Evolutionary conservation across 1,140 invertebrate species (phyloP).

Genomic region (Bombus polaris): DNA sequence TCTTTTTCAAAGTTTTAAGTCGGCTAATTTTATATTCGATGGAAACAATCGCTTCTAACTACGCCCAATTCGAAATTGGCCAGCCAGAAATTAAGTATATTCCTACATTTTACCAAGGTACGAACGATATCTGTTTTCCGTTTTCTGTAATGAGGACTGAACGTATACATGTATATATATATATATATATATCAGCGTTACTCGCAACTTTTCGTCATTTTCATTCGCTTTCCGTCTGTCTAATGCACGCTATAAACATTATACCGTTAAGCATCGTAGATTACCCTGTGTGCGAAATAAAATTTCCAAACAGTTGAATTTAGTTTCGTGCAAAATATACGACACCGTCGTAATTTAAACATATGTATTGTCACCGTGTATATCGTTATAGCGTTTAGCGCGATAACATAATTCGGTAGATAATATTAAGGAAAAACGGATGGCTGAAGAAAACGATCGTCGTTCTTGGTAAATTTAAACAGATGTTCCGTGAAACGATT

Average conservation of each 20-base stretch:
- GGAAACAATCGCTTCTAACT: no score
- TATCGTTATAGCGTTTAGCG: not conserved
- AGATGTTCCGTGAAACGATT: conserved; percentile 10
- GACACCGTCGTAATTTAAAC: not conserved
- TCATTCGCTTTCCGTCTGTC: not conserved
- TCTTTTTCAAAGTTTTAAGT: no score
- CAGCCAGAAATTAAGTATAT: no score
- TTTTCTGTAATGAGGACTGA: accelerated
- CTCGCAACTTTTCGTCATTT: not conserved
- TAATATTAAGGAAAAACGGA: conserved; percentile 2
- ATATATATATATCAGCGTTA: not conserved
- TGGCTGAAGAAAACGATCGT: not conserved
- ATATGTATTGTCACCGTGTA: not conserved
- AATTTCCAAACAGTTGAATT: not conserved
- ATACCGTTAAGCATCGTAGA: not conserved
- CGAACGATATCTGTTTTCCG: no score
- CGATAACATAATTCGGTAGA: not conserved
- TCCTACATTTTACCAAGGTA: no score
- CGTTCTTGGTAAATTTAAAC: conserved; percentile 38
- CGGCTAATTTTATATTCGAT: no score
- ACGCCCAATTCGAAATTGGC: no score
- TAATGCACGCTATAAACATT: not conserved
- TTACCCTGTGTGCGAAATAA: not conserved
- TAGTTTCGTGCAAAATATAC: not conserved
- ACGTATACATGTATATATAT: no score